Conservation (phyloP, 2,797 vertebrate species). For the Botia kubotai region DNA sequence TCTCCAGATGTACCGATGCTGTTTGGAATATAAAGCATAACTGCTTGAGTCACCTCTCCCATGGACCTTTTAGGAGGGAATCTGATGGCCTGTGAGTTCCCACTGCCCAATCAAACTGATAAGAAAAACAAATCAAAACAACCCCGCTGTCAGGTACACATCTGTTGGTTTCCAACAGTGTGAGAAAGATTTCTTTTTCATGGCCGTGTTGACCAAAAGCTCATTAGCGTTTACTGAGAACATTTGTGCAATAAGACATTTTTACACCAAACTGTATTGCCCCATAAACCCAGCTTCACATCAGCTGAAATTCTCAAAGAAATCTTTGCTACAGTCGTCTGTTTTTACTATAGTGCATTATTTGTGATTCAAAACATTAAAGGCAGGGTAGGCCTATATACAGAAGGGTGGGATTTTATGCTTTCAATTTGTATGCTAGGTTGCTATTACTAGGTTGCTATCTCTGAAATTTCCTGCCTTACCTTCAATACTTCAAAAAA, state of each 20-base stretch:
- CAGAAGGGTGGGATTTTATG: no score
- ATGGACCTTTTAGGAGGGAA: conserved; percentile 55
- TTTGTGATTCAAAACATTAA: not conserved
- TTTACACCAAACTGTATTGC: not conserved
- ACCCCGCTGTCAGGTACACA: conserved; percentile 54
- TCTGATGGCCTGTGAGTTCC: conserved; percentile 44
- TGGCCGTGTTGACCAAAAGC: conserved; percentile 2
- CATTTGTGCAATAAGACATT: not conserved
- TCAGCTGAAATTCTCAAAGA: not conserved
- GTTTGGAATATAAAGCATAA: conserved; percentile 29
- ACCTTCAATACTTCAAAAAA: not conserved
- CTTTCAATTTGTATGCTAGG: no score
- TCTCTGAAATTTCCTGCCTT: no score
- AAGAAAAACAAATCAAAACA: conserved; percentile 58
- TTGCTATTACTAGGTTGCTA: no score
- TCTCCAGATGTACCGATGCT: conserved; percentile 49
- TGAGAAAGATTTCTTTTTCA: conserved; percentile 20
- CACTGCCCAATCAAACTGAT: conserved; percentile 54
- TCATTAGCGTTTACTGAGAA: conserved; percentile 6
- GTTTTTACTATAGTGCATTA: not conserved
- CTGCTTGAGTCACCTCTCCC: conserved; percentile 56
- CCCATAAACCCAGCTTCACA: not conserved
- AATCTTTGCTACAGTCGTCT: not conserved
- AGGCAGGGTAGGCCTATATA: no score
- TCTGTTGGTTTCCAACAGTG: conserved; percentile 58